phyloP scores from a whole-genome alignment of 1,140 invertebrate species.

The Campoletis sonorensis region DNA sequence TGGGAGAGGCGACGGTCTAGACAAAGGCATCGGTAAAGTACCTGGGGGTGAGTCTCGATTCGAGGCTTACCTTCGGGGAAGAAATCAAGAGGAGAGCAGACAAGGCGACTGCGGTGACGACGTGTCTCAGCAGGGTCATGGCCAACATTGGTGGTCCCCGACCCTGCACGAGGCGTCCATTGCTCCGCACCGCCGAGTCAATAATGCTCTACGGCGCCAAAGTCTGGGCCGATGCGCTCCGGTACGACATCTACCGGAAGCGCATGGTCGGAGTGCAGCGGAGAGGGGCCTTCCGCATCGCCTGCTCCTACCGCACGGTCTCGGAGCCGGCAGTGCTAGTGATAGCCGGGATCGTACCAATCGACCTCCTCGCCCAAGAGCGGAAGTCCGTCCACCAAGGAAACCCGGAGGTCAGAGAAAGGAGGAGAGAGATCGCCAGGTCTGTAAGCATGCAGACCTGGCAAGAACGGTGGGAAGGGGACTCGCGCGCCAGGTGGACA shows the following conservation, averaged over 20 bases:
- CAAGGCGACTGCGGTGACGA: slow-evolving; percentile 45
- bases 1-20: too few relatives aligned
- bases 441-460: too few relatives aligned
- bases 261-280: slow-evolving; percentile 52
- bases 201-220: slow-evolving; percentile 51
- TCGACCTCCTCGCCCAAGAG: slow-evolving; percentile 56
- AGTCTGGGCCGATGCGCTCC: slow-evolving; percentile 50
- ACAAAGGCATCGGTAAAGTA: slow-evolving; percentile 51
- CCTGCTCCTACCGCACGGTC: slow-evolving; percentile 26
- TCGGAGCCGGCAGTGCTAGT: slow-evolving; percentile 33
- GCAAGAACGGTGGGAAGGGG: too few relatives aligned
- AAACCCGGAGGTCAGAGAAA: neutral
- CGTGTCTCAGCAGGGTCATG: slow-evolving; percentile 55
- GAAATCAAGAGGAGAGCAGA: slow-evolving; percentile 45
- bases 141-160: slow-evolving; percentile 58
- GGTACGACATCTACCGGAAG: slow-evolving; percentile 48
- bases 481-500: too few relatives aligned
- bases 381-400: slow-evolving; percentile 16
- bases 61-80: slow-evolving; percentile 44
- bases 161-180: slow-evolving; percentile 48
- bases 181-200: slow-evolving; percentile 54
- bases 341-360: slow-evolving; percentile 46
- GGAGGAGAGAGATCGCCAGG: too few relatives aligned
- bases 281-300: slow-evolving; percentile 10
- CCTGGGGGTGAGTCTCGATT: slow-evolving; percentile 53